Evolutionary conservation across 2,797 vertebrate genomes (phyloP), one percentile per base, ranked within the genome.

Genomic region (Parauchenoglanis punctatus): DNA sequence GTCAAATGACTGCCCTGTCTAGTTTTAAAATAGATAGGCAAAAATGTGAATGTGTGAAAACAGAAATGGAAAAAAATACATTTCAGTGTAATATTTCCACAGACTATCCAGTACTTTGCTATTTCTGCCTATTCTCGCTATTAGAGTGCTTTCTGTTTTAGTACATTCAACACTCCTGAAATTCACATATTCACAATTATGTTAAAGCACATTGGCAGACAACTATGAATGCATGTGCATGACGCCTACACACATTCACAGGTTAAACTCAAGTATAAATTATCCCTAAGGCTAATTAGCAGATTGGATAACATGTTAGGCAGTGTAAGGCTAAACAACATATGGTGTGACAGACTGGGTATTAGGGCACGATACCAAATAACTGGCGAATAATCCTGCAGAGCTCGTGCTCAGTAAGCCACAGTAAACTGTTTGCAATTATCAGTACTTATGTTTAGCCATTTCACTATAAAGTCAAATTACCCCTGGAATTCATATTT

Each of bases 241-340:
- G 54, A 40, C 28, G 23, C 35, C n/a, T 28, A 67, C 15, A 52
- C 59, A 28, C 28, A 25, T 28, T 65, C 59, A n/a, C 40, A 65
- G 59, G 15, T 82, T 54, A 52, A 23, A 83, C n/a, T 67, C 44
- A 23, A 35, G n/a, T 23, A 28, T 52, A 67, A 67, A 67, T 82
- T 12, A 67, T 20, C 81, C 46, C 7, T 20, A 31, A 28, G 59
- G 59, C 25, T 82, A 65, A 82, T 75, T 54, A 54, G 13, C 25
- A 75, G 68, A 31, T 17, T 54, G 70, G 49, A 28, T 83, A 67
- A 40, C 40, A 70, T 72, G 7, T 54, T 52, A 75, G 70, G 31
- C 1, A 80, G 78, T 44, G 20, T 44, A 35, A 56, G 56, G 23
- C 46, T 86, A 35, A 87, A 40, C 58, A 54, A 31, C 86, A 87